These are phyloP conservation scores for Lagopus muta DNA, from an alignment of 2,113 vertebrate genomes.

Conservation along the genomic window DNA sequence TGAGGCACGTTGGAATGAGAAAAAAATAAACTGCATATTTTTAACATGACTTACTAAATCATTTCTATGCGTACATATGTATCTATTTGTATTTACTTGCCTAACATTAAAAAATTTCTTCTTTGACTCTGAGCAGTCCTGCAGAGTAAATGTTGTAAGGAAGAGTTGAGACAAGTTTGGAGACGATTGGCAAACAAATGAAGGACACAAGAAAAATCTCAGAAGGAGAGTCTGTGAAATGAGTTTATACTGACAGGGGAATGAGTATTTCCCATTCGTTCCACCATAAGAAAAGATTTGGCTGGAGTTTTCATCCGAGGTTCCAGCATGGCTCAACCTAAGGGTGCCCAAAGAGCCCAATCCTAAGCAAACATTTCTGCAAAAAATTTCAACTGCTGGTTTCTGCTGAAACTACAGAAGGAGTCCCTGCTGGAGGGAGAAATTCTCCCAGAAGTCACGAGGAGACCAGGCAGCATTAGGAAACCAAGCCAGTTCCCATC, in stretches of 20 bases:
- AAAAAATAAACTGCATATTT: background rate
- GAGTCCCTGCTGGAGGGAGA: background rate
- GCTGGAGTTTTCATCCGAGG: background rate
- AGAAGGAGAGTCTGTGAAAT: background rate
- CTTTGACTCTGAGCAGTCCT: background rate
- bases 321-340: background rate
- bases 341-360: background rate
- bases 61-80: background rate
- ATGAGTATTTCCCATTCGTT: fast-evolving
- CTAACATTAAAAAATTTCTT: background rate
- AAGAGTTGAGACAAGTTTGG: background rate
- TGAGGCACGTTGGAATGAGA: background rate
- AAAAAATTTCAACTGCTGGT: background rate
- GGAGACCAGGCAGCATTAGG: background rate
- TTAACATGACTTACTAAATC: background rate
- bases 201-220: background rate
- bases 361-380: background rate
- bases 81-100: background rate
- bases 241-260: background rate
- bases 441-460: background rate
- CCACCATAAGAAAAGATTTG: background rate
- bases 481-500: background rate
- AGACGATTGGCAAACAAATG: background rate
- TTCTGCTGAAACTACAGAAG: background rate
- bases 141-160: background rate